Percentiles rank a stretch among this genome's conserved stretches.
Conservation (phyloP, 2,113 vertebrate species). For the Rhinopomastus cyanomelas region DNA sequence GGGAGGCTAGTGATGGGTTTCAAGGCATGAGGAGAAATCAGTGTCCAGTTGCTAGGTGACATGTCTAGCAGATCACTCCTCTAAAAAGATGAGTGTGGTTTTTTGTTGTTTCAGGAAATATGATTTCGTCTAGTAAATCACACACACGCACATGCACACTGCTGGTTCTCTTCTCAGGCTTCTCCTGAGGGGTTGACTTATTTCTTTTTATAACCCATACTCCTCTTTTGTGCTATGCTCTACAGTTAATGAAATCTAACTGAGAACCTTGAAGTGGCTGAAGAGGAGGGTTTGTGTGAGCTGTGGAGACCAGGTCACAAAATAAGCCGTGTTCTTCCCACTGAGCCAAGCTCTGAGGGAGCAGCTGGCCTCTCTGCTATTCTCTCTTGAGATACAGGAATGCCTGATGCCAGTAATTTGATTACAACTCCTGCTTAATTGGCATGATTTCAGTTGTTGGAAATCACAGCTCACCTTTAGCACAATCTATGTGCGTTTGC, state of each 20-base stretch:
- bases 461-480: background rate
- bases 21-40: background rate
- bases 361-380: background rate
- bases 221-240: background rate
- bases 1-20: background rate
- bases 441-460: background rate
- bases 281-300: background rate
- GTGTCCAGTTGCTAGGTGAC: background rate
- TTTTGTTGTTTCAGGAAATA: background rate
- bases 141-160: rapidly evolving
- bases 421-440: background rate
- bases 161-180: background rate
- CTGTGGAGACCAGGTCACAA: background rate
- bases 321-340: background rate
- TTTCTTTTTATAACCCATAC: background rate
- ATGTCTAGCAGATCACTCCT: background rate
- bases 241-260: background rate
- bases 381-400: background rate
- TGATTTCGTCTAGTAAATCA: background rate
- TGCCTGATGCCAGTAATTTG: background rate
- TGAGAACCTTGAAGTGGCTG: background rate
- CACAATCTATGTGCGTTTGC: background rate
- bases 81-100: background rate
- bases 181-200: background rate
- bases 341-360: background rate